Base-by-base conservation (phyloP, 2,113 vertebrate genomes). In the Zeus faber region DNA sequence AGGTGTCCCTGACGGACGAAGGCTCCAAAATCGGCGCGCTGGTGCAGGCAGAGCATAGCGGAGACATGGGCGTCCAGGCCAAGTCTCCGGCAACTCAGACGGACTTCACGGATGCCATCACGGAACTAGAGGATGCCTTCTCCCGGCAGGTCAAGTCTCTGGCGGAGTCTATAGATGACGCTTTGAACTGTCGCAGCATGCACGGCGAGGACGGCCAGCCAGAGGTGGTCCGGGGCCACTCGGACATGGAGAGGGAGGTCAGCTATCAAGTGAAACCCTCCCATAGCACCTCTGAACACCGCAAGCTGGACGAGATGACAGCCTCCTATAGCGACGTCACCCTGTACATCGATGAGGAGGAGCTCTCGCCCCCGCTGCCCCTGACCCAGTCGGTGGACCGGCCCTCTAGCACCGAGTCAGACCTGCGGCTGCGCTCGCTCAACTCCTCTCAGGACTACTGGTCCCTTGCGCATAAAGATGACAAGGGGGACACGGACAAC, bases 241-340 rank as follows among this genome's bases (percentile, higher is more conserved):
- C 58, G 16, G 91, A 93, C 23, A 11, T 88, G 1, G 93, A 95
- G 58, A 76, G 92, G 55, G 90, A 92, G 10, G 76, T 77, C 35
- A 56, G 67, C 60, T 87, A 85, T 63, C 89, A 89, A 20, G 77
- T 83, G 25, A 90, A 93, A 62, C 79, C 89, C 0, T 77, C 87
- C 0, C 93, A 91, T 68, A 63, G 71, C 0, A 25, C 83, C 26
- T 61, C 66, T 11, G 92, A 95, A 53, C 93, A 83, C 65, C 89
- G 86, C 66, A 93, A 94, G 64, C 86, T 93, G 39, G 96, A 98
- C 1, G 95, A 98, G 82, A 95, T 99, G 94, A 95, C 91, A 0
- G 95, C 96, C 0, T 99, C 96, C 0, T 99, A 99, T 72, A 99
- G 96, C 1, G 96, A 98, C 0, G 96, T 99, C 52, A 98, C 95